A percentile compares a stretch with the other conserved stretches of the same genome.
These are phyloP conservation scores for Hippocampus kuda DNA, from an alignment of 2,797 vertebrate genomes.

Conservation along the genomic window DNA sequence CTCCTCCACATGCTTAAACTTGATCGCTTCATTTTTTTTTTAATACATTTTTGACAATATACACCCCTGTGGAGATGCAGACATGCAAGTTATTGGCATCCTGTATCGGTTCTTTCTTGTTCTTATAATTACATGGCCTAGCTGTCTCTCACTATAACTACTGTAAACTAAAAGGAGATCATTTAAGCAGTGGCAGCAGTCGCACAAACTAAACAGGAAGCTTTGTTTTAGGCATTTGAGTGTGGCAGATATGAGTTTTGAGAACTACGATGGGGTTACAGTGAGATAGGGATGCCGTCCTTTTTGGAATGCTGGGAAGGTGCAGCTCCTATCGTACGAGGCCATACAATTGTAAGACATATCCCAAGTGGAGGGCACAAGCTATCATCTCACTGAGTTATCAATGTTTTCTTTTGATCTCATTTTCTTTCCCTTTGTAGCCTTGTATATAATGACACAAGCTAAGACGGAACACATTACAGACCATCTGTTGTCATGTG, in stretches of 20 bases:
- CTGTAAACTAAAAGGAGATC: neutral
- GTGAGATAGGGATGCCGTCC: slow-evolving; percentile 48
- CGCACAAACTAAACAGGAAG: slow-evolving; percentile 61
- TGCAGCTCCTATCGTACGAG: slow-evolving; percentile 47
- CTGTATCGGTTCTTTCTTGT: neutral
- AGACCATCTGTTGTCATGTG: slow-evolving; percentile 30
- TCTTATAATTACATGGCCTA: neutral
- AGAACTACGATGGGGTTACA: slow-evolving; percentile 44
- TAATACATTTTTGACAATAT: neutral
- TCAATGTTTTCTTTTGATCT: slow-evolving; percentile 18
- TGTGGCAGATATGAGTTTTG: slow-evolving; percentile 51
- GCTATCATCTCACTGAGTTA: slow-evolving; percentile 10
- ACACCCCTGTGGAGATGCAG: neutral
- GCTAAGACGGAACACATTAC: slow-evolving; percentile 17
- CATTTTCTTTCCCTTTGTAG: slow-evolving; percentile 21
- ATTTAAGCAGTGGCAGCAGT: slow-evolving; percentile 29
- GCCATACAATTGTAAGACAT: slow-evolving; percentile 36
- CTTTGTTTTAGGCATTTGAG: slow-evolving; percentile 33
- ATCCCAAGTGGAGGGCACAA: slow-evolving; percentile 19
- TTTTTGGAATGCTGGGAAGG: slow-evolving; percentile 52
- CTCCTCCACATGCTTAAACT: neutral
- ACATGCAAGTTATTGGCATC: neutral
- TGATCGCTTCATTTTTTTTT: neutral
- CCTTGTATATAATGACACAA: slow-evolving; percentile 31
- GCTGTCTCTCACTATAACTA: slow-evolving; percentile 11